Evolutionary conservation across 2,113 vertebrate genomes (phyloP), one percentile per base, ranked within the genome.

Genomic region (Hippopotamus amphibius): DNA sequence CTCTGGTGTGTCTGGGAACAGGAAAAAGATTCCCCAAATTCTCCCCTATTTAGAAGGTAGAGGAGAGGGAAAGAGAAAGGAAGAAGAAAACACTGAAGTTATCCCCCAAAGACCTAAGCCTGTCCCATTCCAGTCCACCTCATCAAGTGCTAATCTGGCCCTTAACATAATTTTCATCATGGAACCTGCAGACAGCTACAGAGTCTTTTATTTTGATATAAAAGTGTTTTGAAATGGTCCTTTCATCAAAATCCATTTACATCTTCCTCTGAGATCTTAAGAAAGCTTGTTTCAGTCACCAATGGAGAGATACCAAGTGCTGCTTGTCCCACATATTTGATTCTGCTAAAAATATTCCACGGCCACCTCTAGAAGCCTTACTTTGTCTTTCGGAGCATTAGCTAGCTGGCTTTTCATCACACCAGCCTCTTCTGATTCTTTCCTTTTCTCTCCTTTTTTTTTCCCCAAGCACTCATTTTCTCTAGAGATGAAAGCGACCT

Each of bases 181-280:
- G 53, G 16, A 89, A 53, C 26, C 24, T 84, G 55, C n/a, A 4
- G 26, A 68, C 28, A n/a, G 53, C 19, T 17, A n/a, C 22, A 5
- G 33, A 59, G 30, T 86, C 74, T 91, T 88, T 88, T n/a, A 77
- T 84, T 68, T 72, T 53, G 22, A 65, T 50, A 57, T 50, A 26
- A 83, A 80, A 68, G n/a, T 69, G 55, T 15, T 84, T 82, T 59
- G 68, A 90, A 92, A 57, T 57, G n/a, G 37, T 63, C 43, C 69
- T 96, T 94, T 92, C 41, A 77, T 92, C 68, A 65, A 65, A 77
- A 77, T 71, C 33, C 46, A 72, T 48, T 92, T 93, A 33, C 55
- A 50, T 33, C n/a, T 80, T 92, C 43, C 48, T 79, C 77, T 11
- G 30, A 86, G 61, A 59, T 87, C 85, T 72, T 68, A 88, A 87